phyloP scores from a whole-genome alignment of 2,113 vertebrate species.

The Tychaedon coryphoeus region DNA sequence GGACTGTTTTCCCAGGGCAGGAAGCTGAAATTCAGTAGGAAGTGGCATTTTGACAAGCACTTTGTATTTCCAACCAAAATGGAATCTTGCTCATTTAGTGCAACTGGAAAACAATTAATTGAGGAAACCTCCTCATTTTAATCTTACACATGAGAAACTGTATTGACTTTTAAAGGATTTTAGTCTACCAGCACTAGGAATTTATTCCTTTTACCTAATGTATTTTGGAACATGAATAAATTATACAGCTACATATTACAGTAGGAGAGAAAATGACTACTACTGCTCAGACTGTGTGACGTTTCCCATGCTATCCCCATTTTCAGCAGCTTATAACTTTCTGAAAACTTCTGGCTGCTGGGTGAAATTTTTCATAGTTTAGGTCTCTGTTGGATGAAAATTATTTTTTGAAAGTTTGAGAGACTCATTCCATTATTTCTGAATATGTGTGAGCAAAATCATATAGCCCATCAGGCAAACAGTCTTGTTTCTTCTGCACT shows the following conservation, averaged over 20 bases:
- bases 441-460: background rate
- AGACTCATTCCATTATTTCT: background rate
- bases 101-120: conserved; percentile 11
- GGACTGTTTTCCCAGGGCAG: conserved; percentile 30
- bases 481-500: background rate
- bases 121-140: background rate
- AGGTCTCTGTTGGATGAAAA: background rate
- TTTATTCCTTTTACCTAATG: background rate
- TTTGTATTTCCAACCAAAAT: conserved; percentile 23
- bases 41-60: conserved; percentile 58
- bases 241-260: background rate
- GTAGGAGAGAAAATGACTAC: conserved; percentile 28
- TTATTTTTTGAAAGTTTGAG: background rate
- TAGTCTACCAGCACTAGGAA: background rate
- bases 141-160: background rate
- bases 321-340: conserved; percentile 22
- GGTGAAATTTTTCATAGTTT: background rate
- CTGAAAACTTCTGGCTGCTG: background rate
- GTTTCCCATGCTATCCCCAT: conserved; percentile 4
- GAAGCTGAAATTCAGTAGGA: conserved; percentile 39
- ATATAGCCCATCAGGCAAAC: background rate
- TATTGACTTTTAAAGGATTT: background rate
- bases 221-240: conserved; percentile 46
- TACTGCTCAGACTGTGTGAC: background rate
- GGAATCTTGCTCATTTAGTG: conserved; percentile 11